Conservation (phyloP, 2,888 invertebrate genomes). For the Hydraecia micacea region DNA sequence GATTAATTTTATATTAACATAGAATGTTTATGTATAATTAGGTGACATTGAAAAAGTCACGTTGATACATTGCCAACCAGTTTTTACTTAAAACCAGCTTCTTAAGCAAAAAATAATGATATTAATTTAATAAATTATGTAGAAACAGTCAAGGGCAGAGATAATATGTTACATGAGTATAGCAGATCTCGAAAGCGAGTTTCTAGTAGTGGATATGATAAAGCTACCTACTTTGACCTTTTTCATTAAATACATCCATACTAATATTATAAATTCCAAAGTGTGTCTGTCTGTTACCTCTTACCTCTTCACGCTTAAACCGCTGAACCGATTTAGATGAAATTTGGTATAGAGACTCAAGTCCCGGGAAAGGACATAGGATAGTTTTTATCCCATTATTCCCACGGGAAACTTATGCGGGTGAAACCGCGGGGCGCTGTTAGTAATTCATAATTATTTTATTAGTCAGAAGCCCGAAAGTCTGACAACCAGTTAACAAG, state of each 20-base stretch:
- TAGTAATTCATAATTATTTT: neutral
- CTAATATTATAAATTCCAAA: too few species aligned
- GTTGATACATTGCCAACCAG: conserved; percentile 6
- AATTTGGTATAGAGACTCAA: too few species aligned
- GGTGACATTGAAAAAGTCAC: conserved; percentile 38
- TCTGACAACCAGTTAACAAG: neutral
- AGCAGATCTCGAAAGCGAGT: neutral
- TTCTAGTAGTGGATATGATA: neutral
- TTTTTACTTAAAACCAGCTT: conserved; percentile 17
- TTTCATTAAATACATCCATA: neutral
- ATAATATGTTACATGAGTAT: neutral
- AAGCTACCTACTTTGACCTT: neutral
- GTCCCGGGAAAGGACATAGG: too few species aligned
- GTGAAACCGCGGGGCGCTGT: too few species aligned
- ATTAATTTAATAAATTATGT: neutral
- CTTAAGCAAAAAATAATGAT: neutral
- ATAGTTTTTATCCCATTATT: too few species aligned
- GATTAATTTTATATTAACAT: neutral
- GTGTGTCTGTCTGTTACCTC: too few species aligned
- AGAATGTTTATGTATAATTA: conserved; percentile 8
- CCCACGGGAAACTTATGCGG: too few species aligned
- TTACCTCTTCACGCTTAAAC: too few species aligned
- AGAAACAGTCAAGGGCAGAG: neutral
- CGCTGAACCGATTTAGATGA: too few species aligned
- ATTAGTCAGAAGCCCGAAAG: neutral